These are phyloP conservation scores for Carettochelys insculpta DNA, from an alignment of 2,113 vertebrate species.

Conservation along the genomic window DNA sequence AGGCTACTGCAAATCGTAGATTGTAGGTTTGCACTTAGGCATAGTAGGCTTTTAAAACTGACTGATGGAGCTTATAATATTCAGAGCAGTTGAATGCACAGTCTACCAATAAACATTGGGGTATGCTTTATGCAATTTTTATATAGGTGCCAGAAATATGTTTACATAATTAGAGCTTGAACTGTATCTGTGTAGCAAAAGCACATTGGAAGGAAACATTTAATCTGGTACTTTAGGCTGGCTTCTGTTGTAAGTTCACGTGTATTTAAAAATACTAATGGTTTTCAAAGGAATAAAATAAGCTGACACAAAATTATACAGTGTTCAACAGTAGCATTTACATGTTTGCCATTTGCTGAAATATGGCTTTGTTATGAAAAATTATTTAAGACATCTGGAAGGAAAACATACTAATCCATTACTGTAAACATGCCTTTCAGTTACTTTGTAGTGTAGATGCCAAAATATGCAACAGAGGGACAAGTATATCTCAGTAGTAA, in stretches of 20 bases:
- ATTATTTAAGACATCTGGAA: neutral
- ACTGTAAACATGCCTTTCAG: neutral
- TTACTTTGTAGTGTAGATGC: neutral
- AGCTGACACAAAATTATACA: slow-evolving; percentile 26
- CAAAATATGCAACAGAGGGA: neutral
- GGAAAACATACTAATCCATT: neutral
- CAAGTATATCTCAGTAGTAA: neutral
- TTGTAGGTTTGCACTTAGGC: slow-evolving; percentile 37
- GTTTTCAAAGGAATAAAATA: slow-evolving; percentile 31
- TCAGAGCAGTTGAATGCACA: slow-evolving; percentile 17
- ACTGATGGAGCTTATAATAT: neutral
- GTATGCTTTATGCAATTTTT: slow-evolving; percentile 25
- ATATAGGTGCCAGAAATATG: neutral
- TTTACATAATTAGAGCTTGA: slow-evolving; percentile 34
- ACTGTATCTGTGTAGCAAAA: slow-evolving; percentile 40
- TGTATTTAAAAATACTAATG: slow-evolving; percentile 48
- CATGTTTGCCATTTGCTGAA: slow-evolving; percentile 14
- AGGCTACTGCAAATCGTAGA: slow-evolving; percentile 55
- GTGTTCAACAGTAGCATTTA: neutral
- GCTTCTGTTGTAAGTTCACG: slow-evolving; percentile 60
- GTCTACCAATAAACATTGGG: slow-evolving; percentile 24
- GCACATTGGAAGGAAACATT: slow-evolving; percentile 22
- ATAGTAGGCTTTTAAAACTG: slow-evolving; percentile 22
- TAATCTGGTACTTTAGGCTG: slow-evolving; percentile 60
- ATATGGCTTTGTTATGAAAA: slow-evolving; percentile 38